Evolutionary conservation across 2,797 vertebrate species (phyloP).

Genomic region (Eulemur rubriventer): DNA sequence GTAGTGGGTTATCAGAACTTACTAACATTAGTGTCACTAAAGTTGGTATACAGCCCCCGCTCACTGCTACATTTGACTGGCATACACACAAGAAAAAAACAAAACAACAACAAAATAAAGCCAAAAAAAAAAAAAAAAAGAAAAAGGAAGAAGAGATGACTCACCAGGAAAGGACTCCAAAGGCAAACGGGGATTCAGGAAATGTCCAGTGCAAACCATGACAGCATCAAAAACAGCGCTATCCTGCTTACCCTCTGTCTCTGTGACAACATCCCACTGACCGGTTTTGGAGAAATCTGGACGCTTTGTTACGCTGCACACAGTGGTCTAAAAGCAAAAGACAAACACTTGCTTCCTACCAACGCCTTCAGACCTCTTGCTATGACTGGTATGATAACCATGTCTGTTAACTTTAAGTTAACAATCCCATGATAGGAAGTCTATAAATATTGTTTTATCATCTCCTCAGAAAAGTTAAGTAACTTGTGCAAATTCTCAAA

Average conservation of each 20-base stretch:
- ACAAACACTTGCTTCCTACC: not conserved
- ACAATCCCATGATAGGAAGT: not conserved
- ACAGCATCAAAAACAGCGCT: constrained; percentile 91
- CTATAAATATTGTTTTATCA: not conserved
- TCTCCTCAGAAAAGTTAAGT: not conserved
- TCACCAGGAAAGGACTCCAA: constrained; percentile 93
- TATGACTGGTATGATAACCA: not conserved
- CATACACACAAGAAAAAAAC: not conserved
- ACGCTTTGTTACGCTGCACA: constrained; percentile 86
- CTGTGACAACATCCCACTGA: constrained; percentile 93
- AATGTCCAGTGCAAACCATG: constrained; percentile 93
- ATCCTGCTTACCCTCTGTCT: constrained; percentile 82
- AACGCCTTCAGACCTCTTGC: not conserved
- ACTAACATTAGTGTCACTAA: not conserved
- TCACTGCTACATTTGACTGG: not conserved
- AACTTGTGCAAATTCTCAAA: not conserved
- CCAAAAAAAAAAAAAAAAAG: not conserved
- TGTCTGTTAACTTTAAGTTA: not conserved
- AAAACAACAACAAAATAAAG: too few relatives aligned
- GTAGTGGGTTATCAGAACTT: not conserved
- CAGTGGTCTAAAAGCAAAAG: constrained; percentile 88
- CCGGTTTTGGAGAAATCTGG: constrained; percentile 90
- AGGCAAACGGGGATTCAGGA: constrained; percentile 88
- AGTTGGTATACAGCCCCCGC: not conserved
- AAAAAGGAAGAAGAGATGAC: constrained; percentile 16